Percentiles rank a stretch among this genome's conserved stretches.
Evolutionary conservation across 2,113 vertebrate species (phyloP).

Genomic region (Dolichotis patagonum): DNA sequence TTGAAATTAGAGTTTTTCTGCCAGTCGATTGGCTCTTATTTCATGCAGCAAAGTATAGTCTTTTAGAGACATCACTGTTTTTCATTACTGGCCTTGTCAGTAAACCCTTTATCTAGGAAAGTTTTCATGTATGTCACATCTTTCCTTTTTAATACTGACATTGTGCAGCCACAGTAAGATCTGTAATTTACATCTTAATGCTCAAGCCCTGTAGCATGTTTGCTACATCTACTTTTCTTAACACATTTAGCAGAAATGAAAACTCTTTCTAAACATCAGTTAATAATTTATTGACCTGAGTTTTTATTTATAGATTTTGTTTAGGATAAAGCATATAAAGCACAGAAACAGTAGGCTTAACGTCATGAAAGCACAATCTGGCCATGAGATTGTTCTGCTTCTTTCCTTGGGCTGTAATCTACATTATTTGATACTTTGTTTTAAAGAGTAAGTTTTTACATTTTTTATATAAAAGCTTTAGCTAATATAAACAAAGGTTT

Average conservation of each 20-base stretch:
- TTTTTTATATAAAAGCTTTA: constrained; percentile 71
- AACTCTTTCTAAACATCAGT: constrained; percentile 2
- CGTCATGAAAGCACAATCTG: constrained; percentile 52
- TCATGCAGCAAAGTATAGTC: constrained; percentile 56
- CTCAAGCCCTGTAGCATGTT: background rate
- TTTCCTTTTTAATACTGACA: constrained; percentile 53
- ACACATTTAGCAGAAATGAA: background rate
- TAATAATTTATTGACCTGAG: background rate
- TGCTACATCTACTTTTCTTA: background rate
- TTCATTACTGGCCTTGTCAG: constrained; percentile 63
- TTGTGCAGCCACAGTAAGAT: constrained; percentile 51
- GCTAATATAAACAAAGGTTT: constrained; percentile 60
- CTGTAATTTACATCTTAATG: constrained; percentile 38
- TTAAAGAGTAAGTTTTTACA: constrained; percentile 65
- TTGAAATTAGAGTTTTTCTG: constrained; percentile 70
- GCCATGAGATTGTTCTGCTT: constrained; percentile 49
- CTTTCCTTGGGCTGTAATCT: constrained; percentile 43
- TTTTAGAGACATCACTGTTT: constrained; percentile 38
- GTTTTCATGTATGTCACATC: constrained; percentile 17
- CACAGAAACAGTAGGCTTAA: background rate
- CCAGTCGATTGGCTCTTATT: constrained; percentile 6
- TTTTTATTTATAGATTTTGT: constrained; percentile 14
- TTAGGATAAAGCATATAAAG: background rate
- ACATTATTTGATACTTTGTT: constrained; percentile 70
- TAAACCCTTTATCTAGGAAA: constrained; percentile 23